A percentile compares a stretch with the other conserved stretches of the same genome.
phyloP scores from a whole-genome alignment of 2,888 invertebrate species.

The Neuroscelio doddi region DNA sequence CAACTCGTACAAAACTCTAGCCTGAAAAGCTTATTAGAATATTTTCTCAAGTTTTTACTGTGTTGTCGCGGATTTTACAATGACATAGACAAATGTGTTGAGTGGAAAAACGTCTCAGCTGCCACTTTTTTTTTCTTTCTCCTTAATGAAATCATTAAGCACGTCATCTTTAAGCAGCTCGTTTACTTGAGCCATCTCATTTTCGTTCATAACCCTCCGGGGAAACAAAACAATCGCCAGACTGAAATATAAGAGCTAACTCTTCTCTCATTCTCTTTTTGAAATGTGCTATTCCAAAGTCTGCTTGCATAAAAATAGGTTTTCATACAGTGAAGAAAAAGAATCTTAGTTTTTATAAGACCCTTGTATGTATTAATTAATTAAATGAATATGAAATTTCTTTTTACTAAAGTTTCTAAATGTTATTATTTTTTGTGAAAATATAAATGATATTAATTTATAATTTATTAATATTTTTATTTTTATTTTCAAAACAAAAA shows the following conservation, averaged over 20 bases:
- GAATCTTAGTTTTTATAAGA: too few species aligned
- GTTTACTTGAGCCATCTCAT: constrained; percentile 57
- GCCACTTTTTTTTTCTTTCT: constrained; percentile 38
- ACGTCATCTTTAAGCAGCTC: constrained; percentile 53
- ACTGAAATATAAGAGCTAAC: constrained; percentile 33
- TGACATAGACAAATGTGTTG: constrained; percentile 32
- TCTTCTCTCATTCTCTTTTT: too few species aligned
- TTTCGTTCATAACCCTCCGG: constrained; percentile 53
- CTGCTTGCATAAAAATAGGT: constrained; percentile 33
- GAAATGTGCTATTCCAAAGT: constrained; percentile 21
- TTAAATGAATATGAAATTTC: too few species aligned
- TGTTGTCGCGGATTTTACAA: constrained; percentile 23
- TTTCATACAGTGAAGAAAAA: too few species aligned
- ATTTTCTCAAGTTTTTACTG: constrained; percentile 27
- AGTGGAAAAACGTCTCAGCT: constrained; percentile 17
- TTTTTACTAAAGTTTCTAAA: too few species aligned
- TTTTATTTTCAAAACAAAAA: too few species aligned
- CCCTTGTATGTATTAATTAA: too few species aligned
- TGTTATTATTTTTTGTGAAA: too few species aligned
- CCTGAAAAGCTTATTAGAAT: too few species aligned
- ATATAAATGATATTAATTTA: too few species aligned
- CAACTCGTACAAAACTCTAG: too few species aligned
- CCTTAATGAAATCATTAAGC: constrained; percentile 64
- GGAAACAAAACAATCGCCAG: constrained; percentile 37
- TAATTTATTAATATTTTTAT: too few species aligned